Evolutionary conservation across 2,113 vertebrate species (phyloP), one percentile per base, ranked within the genome.

Genomic region (Pomatorhinus ruficollis): DNA sequence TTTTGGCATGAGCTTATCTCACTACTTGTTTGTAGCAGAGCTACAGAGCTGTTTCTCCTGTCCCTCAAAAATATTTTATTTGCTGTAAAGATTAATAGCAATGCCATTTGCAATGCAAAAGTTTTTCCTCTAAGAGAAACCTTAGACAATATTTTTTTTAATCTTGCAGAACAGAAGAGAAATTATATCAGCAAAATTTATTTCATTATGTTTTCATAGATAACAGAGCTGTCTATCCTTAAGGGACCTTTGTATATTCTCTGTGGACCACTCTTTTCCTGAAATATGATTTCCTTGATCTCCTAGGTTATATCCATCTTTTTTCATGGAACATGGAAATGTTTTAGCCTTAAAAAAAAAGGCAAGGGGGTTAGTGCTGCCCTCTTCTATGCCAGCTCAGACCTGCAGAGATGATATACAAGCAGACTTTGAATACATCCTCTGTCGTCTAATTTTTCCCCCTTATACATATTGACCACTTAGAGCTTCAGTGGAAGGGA

Each of bases 401-500:
- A 92, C 69, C 60, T 78, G 39, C 54, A 68, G 45, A 87, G 45
- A 44, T 50, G 13, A 86, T 66, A 70, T 22, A 69, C 9, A 21
- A 89, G 60, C 5, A 4, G 60, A 65, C 40, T 89, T 90, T 1
- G 1, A 78, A 83, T 60, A 44, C 59, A 20, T 87, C 61, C 40
- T 90, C 56, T 93, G 23, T 78, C 0, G 0, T 82, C 71, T 83
- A 37, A 45, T 82, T 94, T 86, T 82, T 37, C 19, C 53, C 11
- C 23, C 27, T 79, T 84, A 78, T 47, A 72, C 30, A 30, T 65
- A 81, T 35, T 87, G 90, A 83, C 88, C 83, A 63, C 60, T 86
- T 89, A 78, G 83, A 95, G 33, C 61, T 87, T 90, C 78, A 94
- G 70, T 53, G 74, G 94, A 95, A 95, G 95, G 93, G 91, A 97